These are phyloP conservation scores for Pseudochirops corinnae DNA, from an alignment of 2,797 vertebrate species.

Conservation along the genomic window DNA sequence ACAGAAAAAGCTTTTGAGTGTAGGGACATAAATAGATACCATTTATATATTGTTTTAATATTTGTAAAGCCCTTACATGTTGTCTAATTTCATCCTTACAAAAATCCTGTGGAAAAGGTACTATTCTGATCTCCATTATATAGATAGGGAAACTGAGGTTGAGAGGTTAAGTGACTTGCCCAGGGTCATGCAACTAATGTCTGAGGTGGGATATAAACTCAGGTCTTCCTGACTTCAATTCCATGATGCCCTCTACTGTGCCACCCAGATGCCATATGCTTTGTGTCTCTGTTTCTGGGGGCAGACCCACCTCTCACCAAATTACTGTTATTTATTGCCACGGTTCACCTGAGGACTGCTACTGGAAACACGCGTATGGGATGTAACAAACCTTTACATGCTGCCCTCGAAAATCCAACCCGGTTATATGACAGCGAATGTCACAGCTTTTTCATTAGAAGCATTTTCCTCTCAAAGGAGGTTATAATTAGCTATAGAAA, in stretches of 20 bases:
- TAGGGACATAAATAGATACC: neutral
- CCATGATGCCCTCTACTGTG: neutral
- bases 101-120: neutral
- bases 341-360: neutral
- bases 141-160: neutral
- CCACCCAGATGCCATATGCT: neutral
- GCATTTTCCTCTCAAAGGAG: constrained; percentile 56
- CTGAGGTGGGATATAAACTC: neutral
- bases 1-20: neutral
- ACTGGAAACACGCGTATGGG: neutral
- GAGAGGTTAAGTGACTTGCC: neutral
- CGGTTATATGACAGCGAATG: constrained; percentile 59
- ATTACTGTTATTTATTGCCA: neutral
- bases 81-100: neutral
- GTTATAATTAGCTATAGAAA: constrained; percentile 71
- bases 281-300: neutral
- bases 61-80: neutral
- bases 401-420: neutral
- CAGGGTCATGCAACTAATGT: neutral
- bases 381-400: neutral
- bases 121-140: neutral
- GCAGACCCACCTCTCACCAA: neutral
- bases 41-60: neutral
- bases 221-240: neutral
- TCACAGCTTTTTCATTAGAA: constrained; percentile 50